Evolutionary conservation across 2,113 vertebrate genomes (phyloP).

Genomic region (Phycodurus eques): DNA sequence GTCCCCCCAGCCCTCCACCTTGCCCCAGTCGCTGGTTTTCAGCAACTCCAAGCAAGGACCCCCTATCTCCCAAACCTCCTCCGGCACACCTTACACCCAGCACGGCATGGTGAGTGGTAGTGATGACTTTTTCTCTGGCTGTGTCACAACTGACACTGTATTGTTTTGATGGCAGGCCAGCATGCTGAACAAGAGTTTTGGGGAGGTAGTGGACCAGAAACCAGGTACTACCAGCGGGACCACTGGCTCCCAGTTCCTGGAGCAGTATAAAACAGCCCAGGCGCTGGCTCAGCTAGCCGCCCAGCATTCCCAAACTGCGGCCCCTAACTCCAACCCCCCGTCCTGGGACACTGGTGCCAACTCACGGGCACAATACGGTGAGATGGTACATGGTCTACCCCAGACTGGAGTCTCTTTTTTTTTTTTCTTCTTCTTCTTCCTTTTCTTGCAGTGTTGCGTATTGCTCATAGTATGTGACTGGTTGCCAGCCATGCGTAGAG

Average conservation of each 20-base stretch:
- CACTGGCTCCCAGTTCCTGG: slow-evolving; percentile 94
- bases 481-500: too few relatives aligned
- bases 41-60: slow-evolving; percentile 92
- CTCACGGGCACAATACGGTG: slow-evolving; percentile 89
- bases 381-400: slow-evolving; percentile 38
- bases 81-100: slow-evolving; percentile 83
- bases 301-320: slow-evolving; percentile 82
- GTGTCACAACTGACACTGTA: neutral
- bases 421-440: too few relatives aligned
- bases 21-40: slow-evolving; percentile 93
- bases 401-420: neutral
- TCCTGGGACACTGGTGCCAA: slow-evolving; percentile 87
- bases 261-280: slow-evolving; percentile 97
- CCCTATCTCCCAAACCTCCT: slow-evolving; percentile 79
- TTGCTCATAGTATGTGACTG: too few relatives aligned
- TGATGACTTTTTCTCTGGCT: neutral
- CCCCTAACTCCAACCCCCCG: slow-evolving; percentile 79
- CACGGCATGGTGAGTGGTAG: slow-evolving; percentile 86
- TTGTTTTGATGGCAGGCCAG: slow-evolving; percentile 78
- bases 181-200: slow-evolving; percentile 93
- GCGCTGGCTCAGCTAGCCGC: slow-evolving; percentile 93
- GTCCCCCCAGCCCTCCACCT: slow-evolving; percentile 80
- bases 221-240: slow-evolving; percentile 74
- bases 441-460: too few relatives aligned
- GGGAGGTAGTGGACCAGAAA: slow-evolving; percentile 88